Percentiles rank a stretch among this genome's conserved stretches.
phyloP scores from a whole-genome alignment of 2,113 vertebrate genomes.

The Rhea pennata region DNA sequence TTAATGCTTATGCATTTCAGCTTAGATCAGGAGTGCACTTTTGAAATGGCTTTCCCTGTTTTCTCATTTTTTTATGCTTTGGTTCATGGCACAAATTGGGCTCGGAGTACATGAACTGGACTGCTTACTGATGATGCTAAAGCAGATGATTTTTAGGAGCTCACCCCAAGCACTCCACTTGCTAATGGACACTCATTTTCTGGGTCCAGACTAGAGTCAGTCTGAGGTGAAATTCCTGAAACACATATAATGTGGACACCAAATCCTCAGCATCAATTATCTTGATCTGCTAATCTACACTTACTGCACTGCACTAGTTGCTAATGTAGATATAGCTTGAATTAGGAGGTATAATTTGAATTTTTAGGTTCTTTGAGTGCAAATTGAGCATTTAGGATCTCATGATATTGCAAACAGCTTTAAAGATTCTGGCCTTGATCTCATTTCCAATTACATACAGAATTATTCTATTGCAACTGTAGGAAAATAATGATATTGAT shows the following conservation, averaged over 20 bases:
- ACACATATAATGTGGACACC: background rate
- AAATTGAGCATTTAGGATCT: background rate
- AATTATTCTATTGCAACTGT: too few relatives aligned
- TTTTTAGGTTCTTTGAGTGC: background rate
- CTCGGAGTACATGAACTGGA: background rate
- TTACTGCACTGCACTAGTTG: background rate
- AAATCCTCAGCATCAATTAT: background rate
- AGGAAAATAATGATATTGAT: background rate
- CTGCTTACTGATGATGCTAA: background rate
- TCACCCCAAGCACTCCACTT: background rate
- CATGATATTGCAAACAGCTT: background rate
- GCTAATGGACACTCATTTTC: background rate
- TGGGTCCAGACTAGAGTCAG: too few relatives aligned
- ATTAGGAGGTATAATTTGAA: background rate
- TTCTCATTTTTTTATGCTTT: background rate
- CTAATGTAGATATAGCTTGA: background rate
- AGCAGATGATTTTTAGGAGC: background rate
- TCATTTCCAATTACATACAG: background rate
- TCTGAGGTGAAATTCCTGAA: background rate
- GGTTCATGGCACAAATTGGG: background rate
- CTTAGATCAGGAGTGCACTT: background rate
- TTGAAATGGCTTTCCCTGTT: background rate
- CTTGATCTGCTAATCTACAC: background rate
- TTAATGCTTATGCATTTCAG: background rate
- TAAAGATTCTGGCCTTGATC: background rate